Evolutionary conservation across 2,113 vertebrate genomes (phyloP).

Genomic region (Ceyx margarethae): DNA sequence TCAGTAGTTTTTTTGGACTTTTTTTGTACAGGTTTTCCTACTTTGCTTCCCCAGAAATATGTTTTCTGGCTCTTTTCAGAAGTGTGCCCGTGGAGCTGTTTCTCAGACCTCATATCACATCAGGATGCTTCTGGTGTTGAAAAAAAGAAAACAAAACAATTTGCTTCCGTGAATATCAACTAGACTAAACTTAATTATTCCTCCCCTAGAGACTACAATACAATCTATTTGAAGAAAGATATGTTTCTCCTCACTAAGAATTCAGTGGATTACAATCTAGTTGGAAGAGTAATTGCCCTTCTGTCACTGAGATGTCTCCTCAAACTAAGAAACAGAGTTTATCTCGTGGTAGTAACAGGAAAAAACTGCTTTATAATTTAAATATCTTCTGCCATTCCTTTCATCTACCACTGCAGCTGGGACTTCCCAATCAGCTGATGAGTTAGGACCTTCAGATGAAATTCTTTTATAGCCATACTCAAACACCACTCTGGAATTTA

Average conservation of each 20-base stretch:
- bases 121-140: neutral
- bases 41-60: neutral
- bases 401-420: slow-evolving; percentile 13
- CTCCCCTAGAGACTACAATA: neutral
- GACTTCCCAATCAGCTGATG: slow-evolving; percentile 26
- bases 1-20: neutral
- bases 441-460: slow-evolving; percentile 34
- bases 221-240: neutral
- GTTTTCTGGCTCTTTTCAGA: neutral
- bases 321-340: neutral
- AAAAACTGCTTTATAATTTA: neutral
- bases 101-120: neutral
- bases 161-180: neutral
- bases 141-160: neutral
- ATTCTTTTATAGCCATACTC: slow-evolving; percentile 26
- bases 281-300: neutral
- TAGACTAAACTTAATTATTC: neutral
- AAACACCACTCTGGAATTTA: slow-evolving; percentile 37
- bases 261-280: neutral
- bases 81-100: neutral
- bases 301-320: neutral
- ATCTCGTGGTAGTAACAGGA: neutral
- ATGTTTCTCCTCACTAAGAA: neutral
- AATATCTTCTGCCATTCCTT: slow-evolving; percentile 8
- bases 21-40: neutral